phyloP scores from a whole-genome alignment of 2,113 vertebrate species.

The Platysteira castanea region DNA sequence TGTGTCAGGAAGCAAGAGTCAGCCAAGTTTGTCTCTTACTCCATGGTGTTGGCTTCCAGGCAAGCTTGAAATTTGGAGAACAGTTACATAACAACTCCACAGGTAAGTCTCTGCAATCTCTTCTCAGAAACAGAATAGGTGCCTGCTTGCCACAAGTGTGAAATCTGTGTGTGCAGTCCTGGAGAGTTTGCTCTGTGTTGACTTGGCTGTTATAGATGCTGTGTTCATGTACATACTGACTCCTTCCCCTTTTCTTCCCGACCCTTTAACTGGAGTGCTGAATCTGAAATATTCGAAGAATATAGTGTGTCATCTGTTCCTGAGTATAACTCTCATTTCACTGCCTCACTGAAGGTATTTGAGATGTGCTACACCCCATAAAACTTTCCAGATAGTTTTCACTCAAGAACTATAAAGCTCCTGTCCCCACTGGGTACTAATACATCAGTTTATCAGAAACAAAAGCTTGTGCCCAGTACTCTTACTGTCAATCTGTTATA shows the following conservation, averaged over 20 bases:
- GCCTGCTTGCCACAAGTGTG: not conserved
- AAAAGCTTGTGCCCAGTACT: not conserved
- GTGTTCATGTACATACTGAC: not conserved
- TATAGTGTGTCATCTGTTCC: not conserved
- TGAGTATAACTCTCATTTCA: not conserved
- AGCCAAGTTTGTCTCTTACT: not conserved
- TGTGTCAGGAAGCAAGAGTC: not conserved
- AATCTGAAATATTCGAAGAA: not conserved
- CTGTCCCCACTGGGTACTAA: not conserved
- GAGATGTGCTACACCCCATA: not conserved
- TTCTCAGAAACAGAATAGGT: not conserved
- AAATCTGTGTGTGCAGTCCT: not conserved
- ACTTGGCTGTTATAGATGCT: not conserved
- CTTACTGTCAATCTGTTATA: not conserved
- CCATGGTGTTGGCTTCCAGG: not conserved
- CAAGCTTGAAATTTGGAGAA: not conserved
- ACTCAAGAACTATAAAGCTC: not conserved
- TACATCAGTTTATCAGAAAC: not conserved
- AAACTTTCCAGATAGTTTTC: not conserved
- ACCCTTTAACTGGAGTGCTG: not conserved
- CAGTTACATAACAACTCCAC: not conserved
- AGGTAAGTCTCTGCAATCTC: not conserved
- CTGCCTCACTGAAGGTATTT: not conserved
- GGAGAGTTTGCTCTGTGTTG: not conserved
- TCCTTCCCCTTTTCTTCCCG: not conserved